Base-by-base conservation (phyloP, 1,140 invertebrate genomes). In the Drosophila persimilis region DNA sequence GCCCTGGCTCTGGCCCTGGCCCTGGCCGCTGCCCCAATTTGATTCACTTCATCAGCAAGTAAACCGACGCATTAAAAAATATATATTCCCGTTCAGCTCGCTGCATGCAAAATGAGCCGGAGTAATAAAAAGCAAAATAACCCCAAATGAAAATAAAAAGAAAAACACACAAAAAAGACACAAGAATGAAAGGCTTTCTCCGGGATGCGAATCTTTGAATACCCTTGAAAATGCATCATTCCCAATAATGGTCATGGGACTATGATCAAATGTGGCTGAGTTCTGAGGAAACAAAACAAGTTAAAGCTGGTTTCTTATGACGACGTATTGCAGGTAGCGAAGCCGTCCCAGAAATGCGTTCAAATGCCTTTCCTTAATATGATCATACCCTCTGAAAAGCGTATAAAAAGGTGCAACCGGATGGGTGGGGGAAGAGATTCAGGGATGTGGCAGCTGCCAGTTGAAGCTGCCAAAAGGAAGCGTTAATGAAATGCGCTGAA, bases 1-100 rank as follows among this genome's bases (percentile, higher is more conserved):
- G n/a, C n/a, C n/a, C n/a, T n/a, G n/a, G n/a, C n/a, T n/a, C 24
- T 26, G 20, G 22, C 31, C 26, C 52, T 22, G n/a, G 50, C 3
- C 7, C 26, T 24, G 26, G 54, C 3, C 35, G 22, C 47, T 45
- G 58, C 45, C 51, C 53, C 76, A 78, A 84, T 90, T 90, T 88
- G 83, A 90, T 86, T 88, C 88, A 90, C 88, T 90, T 90, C 88
- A 90, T 90, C 79, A 90, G 88, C 78, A 73, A 81, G 81, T 81
- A 88, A 86, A 78, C 77, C 83, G 78, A 72, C 66, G 83, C 83
- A 86, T 88, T 88, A 86, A 83, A 86, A 88, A 78, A 80, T 75
- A 57, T 71, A 81, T 81, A 58, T 75, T 75, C 77, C 60, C 67
- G 66, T 72, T 60, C 45, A 69, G 58, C 74, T 47, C 43, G 77